These are phyloP conservation scores for Channa maculata DNA, from an alignment of 2,113 vertebrate species.

Conservation along the genomic window DNA sequence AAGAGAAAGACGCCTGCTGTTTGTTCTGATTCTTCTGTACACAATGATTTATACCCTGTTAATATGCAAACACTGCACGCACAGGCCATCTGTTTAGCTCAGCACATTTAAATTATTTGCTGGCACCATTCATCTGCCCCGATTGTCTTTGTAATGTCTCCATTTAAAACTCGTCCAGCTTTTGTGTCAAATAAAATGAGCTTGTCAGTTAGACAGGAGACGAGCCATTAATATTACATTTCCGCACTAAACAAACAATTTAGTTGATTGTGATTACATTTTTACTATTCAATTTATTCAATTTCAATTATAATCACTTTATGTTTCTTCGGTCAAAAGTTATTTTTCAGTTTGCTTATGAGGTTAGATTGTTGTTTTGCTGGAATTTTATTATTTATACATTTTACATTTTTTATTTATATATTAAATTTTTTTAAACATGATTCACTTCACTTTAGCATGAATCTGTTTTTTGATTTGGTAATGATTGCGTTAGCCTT, in stretches of 20 bases:
- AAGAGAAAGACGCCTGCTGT: conserved; percentile 41
- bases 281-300: background rate
- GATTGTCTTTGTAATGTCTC: conserved; percentile 23
- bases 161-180: conserved; percentile 33
- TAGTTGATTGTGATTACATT: background rate
- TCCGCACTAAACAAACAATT: background rate
- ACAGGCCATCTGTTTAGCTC: conserved; percentile 55
- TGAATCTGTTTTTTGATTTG: conserved; percentile 3
- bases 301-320: background rate
- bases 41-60: conserved; percentile 27
- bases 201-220: background rate
- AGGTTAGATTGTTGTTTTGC: background rate
- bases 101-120: conserved; percentile 46
- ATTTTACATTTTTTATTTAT: background rate
- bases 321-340: background rate
- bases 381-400: no score
- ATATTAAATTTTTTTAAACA: background rate
- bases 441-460: background rate
- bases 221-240: conserved; percentile 11
- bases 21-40: conserved; percentile 38
- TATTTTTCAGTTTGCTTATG: background rate
- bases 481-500: conserved; percentile 9
- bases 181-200: conserved; percentile 15
- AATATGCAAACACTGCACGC: conserved; percentile 50
- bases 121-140: background rate